Percentiles rank a stretch among this genome's conserved stretches.
These are phyloP conservation scores for Empis stercorea DNA, from an alignment of 2,888 invertebrate species.

Conservation along the genomic window DNA sequence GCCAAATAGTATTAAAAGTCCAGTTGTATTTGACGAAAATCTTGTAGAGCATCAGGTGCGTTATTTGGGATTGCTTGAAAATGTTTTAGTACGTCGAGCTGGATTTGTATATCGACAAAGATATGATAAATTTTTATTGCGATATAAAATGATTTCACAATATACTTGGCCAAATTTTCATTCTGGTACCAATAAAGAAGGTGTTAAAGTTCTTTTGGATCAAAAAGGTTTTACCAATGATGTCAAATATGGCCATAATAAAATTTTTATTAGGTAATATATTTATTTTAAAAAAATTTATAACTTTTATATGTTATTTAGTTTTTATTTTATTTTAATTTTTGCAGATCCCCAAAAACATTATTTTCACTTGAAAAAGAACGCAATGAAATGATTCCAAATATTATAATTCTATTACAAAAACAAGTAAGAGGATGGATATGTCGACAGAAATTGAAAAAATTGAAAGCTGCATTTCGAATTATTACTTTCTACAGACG, in stretches of 20 bases:
- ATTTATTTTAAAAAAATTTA: neutral
- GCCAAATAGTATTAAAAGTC: slow-evolving; percentile 88
- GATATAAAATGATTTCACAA: slow-evolving; percentile 94
- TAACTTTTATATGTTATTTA: neutral
- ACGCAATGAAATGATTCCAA: slow-evolving; percentile 76
- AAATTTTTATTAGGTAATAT: slow-evolving; percentile 74
- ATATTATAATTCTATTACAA: slow-evolving; percentile 84
- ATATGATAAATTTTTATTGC: slow-evolving; percentile 83
- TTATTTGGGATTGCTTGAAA: slow-evolving; percentile 88
- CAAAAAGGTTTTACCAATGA: slow-evolving; percentile 67
- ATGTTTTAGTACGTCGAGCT: slow-evolving; percentile 87
- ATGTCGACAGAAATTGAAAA: slow-evolving; percentile 65
- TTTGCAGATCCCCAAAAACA: slow-evolving; percentile 74
- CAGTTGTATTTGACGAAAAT: slow-evolving; percentile 72
- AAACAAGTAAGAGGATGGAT: slow-evolving; percentile 84
- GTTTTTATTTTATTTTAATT: slow-evolving; percentile 4
- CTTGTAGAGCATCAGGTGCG: slow-evolving; percentile 41
- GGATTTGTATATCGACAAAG: slow-evolving; percentile 94
- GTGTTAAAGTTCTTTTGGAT: slow-evolving; percentile 70
- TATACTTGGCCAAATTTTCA: slow-evolving; percentile 96
- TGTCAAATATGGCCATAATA: slow-evolving; percentile 89
- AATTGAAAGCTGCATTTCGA: slow-evolving; percentile 69
- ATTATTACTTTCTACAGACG: slow-evolving; percentile 68
- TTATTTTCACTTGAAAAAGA: slow-evolving; percentile 79
- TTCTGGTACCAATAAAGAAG: slow-evolving; percentile 63